Evolutionary conservation across 2,888 invertebrate genomes (phyloP), one percentile per base, ranked within the genome.

Genomic region (Notodonta ziczac): DNA sequence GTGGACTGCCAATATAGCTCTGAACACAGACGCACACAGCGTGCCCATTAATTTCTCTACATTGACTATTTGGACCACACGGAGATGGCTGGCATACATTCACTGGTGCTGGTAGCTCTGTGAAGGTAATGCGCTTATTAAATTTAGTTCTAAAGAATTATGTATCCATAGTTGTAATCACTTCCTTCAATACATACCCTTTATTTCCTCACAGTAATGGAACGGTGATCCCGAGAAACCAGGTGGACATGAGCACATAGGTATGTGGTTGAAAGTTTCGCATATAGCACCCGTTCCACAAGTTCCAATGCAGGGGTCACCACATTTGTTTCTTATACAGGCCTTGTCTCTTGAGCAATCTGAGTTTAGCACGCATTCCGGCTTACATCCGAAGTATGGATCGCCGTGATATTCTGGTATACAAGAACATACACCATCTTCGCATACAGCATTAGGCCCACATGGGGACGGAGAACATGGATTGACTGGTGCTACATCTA

Each of bases 321-420:
- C 85, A 82, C 97, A 97, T 88, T 96, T 97, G 74, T 96, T 96
- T 70, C 94, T 95, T 44, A 96, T 94, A 82, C 98, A 98, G 53
- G 97, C 96, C 75, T 91, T 95, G 74, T 96, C 90, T 65, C 94
- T 88, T 0, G 95, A 81, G 78, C 97, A 97, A 72, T 97, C 97
- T 0, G 95, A 95, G 83, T 96, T 97, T 6, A 96, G 91, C 48
- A 97, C 94, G 85, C 97, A 97, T 90, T 97, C 97, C 0, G 97
- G 97, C 69, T 96, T 95, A 81, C 97, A 97, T 58, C 95, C 95
- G 58, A 94, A 87, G 77, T 95, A 96, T 13, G 97, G 97, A 86
- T 97, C 96, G 16, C 97, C 97, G 67, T 94, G 94, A 82, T 96
- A 97, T 81, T 96, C 96, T 0, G 95, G 91, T 68, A 96, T 85